phyloP scores from a whole-genome alignment of 2,797 vertebrate species.

The Tragopan temminckii region DNA sequence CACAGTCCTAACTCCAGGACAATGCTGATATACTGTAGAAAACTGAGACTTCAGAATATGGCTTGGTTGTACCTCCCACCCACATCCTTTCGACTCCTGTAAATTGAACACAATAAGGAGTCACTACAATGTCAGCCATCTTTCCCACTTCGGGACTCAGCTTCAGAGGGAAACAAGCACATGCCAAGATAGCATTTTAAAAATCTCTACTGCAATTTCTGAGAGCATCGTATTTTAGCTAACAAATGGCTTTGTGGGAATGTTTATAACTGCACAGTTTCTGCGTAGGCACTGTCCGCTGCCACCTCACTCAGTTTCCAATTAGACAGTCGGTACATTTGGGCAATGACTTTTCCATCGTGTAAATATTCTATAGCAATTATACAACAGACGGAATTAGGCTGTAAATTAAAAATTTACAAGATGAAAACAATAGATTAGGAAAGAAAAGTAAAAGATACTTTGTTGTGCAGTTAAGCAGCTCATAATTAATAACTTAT shows the following conservation, averaged over 20 bases:
- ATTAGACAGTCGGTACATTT: background rate
- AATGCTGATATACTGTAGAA: rapidly evolving
- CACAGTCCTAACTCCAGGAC: background rate
- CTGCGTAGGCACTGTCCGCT: background rate
- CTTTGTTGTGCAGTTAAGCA: slow-evolving; percentile 6
- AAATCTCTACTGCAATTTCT: background rate
- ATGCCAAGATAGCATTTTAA: rapidly evolving
- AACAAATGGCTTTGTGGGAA: background rate
- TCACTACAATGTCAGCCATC: rapidly evolving
- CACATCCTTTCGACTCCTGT: background rate
- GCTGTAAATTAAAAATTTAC: slow-evolving; percentile 25
- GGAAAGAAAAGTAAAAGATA: background rate
- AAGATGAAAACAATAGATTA: background rate
- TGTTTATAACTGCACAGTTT: background rate
- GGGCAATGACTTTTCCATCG: background rate
- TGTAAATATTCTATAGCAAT: background rate
- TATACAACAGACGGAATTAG: background rate
- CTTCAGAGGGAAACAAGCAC: background rate
- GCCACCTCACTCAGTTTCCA: background rate
- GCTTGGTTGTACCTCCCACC: background rate
- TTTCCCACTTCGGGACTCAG: background rate
- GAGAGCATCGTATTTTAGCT: background rate
- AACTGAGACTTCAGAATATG: rapidly evolving
- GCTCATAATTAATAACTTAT: slow-evolving; percentile 17
- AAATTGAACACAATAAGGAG: background rate